phyloP scores from a whole-genome alignment of 2,113 vertebrate species.

The Hyla sarda region DNA sequence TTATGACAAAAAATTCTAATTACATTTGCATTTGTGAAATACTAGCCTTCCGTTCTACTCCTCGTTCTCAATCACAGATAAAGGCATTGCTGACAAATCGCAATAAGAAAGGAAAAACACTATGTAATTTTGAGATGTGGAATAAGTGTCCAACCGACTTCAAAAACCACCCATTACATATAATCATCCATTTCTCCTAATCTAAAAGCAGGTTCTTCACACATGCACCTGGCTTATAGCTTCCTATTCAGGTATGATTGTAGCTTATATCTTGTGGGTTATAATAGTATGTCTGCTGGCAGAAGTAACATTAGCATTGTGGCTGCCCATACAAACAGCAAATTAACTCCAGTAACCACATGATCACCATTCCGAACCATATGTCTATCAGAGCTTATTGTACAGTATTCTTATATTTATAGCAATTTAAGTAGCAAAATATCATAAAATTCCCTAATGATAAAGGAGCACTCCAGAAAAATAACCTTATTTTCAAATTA shows the following conservation, averaged over 20 bases:
- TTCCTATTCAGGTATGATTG: constrained; percentile 12
- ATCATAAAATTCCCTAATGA: not conserved
- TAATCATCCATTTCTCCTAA: constrained; percentile 18
- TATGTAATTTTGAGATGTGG: constrained; percentile 21
- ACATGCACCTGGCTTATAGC: not conserved
- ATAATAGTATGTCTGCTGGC: not conserved
- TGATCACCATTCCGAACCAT: not conserved
- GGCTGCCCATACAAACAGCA: not conserved
- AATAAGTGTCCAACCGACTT: constrained; percentile 8
- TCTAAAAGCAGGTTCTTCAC: not conserved
- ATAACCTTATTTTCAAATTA: not conserved
- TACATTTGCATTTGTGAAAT: constrained; percentile 58
- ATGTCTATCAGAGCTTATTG: not conserved
- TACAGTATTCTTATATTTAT: not conserved
- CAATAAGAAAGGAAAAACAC: not conserved
- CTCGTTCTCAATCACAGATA: constrained; percentile 16
- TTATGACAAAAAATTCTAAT: constrained; percentile 55
- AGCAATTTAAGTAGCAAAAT: not conserved
- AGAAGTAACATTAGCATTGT: not conserved
- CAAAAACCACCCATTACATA: not conserved
- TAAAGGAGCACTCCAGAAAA: not conserved
- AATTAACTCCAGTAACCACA: not conserved
- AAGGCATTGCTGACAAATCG: constrained; percentile 44
- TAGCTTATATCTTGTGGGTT: not conserved
- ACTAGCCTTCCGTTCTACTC: constrained; percentile 23